phyloP scores from a whole-genome alignment of 2,888 invertebrate species.

The Stratiomys singularior region DNA sequence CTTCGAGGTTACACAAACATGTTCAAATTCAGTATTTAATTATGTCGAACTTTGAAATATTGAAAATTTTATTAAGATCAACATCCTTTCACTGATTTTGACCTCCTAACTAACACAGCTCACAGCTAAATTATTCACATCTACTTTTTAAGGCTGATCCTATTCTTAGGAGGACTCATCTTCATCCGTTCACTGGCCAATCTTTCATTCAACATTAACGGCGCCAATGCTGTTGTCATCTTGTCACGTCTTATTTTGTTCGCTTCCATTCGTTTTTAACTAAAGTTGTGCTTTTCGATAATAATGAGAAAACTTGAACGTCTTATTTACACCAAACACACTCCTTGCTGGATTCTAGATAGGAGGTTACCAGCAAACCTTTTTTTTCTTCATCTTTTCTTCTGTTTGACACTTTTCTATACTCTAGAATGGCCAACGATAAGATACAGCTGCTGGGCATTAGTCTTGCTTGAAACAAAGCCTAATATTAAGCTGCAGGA shows the following conservation, averaged over 20 bases:
- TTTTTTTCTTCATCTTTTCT: no score
- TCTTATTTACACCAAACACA: neutral
- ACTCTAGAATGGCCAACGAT: neutral
- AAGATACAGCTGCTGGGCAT: conserved; percentile 6
- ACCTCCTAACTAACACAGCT: neutral
- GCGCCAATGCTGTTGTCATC: neutral
- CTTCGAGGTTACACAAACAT: no score
- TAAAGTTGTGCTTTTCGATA: conserved; percentile 17
- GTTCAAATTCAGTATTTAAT: no score
- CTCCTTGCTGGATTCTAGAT: neutral
- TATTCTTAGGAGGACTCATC: neutral
- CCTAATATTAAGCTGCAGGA: neutral
- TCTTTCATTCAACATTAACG: neutral
- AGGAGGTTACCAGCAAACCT: no score
- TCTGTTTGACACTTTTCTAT: neutral
- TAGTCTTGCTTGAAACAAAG: neutral
- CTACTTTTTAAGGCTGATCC: neutral
- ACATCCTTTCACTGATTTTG: neutral
- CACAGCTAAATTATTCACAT: neutral
- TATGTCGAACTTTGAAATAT: conserved; percentile 22
- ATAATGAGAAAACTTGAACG: conserved; percentile 23
- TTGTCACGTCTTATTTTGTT: neutral
- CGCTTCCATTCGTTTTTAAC: neutral
- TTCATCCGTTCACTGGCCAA: no score
- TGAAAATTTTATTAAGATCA: conserved; percentile 31